Evolutionary conservation across 2,797 vertebrate genomes (phyloP).

Genomic region (Podargus strigoides): DNA sequence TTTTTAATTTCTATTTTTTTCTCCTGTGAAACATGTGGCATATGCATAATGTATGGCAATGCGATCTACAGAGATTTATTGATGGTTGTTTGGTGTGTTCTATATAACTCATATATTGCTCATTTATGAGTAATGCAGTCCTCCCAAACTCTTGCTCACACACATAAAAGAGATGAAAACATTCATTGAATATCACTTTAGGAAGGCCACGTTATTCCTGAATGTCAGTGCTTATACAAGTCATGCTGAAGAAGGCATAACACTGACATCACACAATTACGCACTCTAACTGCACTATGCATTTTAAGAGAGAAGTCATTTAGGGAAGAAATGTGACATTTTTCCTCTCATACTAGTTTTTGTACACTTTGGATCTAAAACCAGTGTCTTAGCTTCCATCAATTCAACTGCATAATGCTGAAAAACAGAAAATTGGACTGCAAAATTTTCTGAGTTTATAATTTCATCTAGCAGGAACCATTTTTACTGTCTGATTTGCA

Average conservation of each 20-base stretch:
- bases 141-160: constrained; percentile 32
- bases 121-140: constrained; percentile 46
- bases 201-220: background rate
- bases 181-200: background rate
- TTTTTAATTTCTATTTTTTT: background rate
- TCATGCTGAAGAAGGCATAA: background rate
- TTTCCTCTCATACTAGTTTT: background rate
- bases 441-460: background rate
- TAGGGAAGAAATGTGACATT: background rate
- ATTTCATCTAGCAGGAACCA: background rate
- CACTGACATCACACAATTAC: background rate
- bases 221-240: constrained; percentile 40
- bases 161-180: background rate
- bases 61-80: constrained; percentile 22
- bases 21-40: background rate
- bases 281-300: background rate
- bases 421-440: background rate
- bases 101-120: constrained; percentile 31
- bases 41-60: constrained; percentile 27
- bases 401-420: background rate
- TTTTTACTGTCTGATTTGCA: background rate
- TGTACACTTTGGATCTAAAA: background rate
- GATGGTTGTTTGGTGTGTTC: constrained; percentile 34
- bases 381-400: background rate
- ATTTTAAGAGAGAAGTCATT: background rate